Evolutionary conservation across 2,113 vertebrate species (phyloP).

Genomic region (Corapipo altera): DNA sequence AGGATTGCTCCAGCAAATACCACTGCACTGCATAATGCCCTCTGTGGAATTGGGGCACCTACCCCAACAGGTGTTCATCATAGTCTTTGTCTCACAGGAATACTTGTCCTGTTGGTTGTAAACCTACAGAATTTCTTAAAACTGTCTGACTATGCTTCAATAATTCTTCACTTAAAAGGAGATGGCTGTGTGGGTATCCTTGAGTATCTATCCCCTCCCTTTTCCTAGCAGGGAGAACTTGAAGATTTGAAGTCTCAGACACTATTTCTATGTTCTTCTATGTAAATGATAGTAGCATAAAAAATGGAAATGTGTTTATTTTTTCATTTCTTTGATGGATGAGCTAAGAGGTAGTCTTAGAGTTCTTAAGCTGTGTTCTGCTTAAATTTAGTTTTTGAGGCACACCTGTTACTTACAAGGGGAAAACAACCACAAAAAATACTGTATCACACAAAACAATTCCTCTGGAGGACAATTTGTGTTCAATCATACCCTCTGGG

Average conservation of each 20-base stretch:
- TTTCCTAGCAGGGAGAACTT: background rate
- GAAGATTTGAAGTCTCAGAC: background rate
- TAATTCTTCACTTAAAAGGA: background rate
- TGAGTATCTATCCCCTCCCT: background rate
- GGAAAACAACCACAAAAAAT: background rate
- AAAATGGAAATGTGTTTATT: background rate
- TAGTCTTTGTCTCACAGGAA: background rate
- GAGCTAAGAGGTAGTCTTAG: background rate
- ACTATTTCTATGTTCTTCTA: background rate
- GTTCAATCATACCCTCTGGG: background rate
- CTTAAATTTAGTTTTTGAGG: background rate
- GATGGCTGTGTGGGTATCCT: background rate
- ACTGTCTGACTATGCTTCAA: background rate
- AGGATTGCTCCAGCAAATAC: background rate
- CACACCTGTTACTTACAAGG: background rate
- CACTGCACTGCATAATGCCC: background rate
- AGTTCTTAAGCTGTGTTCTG: background rate
- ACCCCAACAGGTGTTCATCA: background rate
- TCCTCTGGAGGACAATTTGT: background rate
- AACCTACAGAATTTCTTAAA: background rate
- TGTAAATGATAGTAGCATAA: background rate
- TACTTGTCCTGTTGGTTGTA: background rate
- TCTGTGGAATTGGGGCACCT: background rate
- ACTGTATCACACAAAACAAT: accelerated
- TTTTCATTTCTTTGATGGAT: background rate